A percentile compares a stretch with the other conserved stretches of the same genome.
Evolutionary conservation across 35 echinoderm and acorn worm species (phyloP).

Genomic region (Ptychodera flava): DNA sequence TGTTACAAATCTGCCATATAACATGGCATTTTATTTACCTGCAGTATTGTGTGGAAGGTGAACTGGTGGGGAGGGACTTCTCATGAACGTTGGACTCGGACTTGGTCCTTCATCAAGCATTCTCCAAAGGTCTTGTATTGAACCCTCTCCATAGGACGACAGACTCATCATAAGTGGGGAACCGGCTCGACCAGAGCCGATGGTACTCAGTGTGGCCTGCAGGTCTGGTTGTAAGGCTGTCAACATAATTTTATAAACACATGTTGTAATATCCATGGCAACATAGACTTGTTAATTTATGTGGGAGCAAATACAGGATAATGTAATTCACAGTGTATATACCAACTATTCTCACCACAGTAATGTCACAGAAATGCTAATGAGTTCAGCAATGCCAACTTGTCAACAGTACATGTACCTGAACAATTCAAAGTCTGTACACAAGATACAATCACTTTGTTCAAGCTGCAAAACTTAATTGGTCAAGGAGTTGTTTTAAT

Average conservation of each 20-base stretch:
- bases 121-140: slow-evolving; percentile 76
- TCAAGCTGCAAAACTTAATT: too few relatives aligned
- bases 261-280: neutral
- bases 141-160: slow-evolving; percentile 89
- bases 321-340: neutral
- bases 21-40: too few relatives aligned
- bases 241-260: too few relatives aligned
- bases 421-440: too few relatives aligned
- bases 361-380: neutral
- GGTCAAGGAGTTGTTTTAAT: too few relatives aligned
- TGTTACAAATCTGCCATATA: too few relatives aligned
- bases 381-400: too few relatives aligned
- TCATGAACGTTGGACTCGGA: slow-evolving; percentile 13
- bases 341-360: neutral
- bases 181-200: neutral
- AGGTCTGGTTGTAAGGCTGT: slow-evolving; percentile 17
- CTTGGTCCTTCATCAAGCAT: slow-evolving; percentile 70
- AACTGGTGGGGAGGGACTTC: neutral
- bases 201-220: slow-evolving; percentile 26
- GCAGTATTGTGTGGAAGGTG: too few relatives aligned
- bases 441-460: too few relatives aligned
- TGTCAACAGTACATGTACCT: too few relatives aligned
- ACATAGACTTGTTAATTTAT: slow-evolving; percentile 4
- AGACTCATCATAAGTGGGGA: slow-evolving; percentile 62
- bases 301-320: neutral